Base-by-base conservation (phyloP, 2,888 invertebrate species). In the Ligdia adustata region DNA sequence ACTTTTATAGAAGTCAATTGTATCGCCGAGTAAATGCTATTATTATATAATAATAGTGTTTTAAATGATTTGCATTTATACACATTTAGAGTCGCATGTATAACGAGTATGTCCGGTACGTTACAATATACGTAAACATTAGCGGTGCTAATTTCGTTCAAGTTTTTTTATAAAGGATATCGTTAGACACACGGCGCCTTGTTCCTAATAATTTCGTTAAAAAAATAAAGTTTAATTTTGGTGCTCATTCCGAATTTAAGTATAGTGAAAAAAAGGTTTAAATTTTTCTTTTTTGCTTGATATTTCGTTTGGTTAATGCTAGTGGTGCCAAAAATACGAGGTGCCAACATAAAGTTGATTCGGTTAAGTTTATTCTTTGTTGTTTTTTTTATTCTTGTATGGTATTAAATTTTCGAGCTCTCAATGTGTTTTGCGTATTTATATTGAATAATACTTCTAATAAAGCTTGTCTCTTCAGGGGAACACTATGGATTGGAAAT, bases 291-390 rank as follows among this genome's bases (percentile, higher is more conserved):
- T 59, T 35, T 52, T 57, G 27, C 57, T 55, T 55, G 55, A 54
- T 39, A 34, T 52, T 57, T 53, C 41, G 50, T 72, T 78, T 60
- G 67, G 67, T 73, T 70, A 66, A 60, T 66, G 79, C 76, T 80
- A 78, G 79, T 68, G 86, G 85, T 87, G 88, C 86, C 88, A 86
- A 86, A 84, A 69, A 73, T 68, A 61, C 59, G 64, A 78, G 86
- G 86, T 86, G 87, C 85, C 87, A 87, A 86, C 60, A 54, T 65
- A 65, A 61, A 57, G 60, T 63, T 61, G 44, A 56, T 55, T 57
- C 48, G 39, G 47, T 57, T 53, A 43, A 34, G 43, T 46, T 45
- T 49, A 15, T 38, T 26, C 49, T 39, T 40, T 44, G 13, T 43
- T 42, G 27, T 39, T 12, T 41, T 50, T 34, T n/a, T 34, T 20